Base-by-base conservation (phyloP, 2,888 invertebrate species). In the Cosmia pyralina region DNA sequence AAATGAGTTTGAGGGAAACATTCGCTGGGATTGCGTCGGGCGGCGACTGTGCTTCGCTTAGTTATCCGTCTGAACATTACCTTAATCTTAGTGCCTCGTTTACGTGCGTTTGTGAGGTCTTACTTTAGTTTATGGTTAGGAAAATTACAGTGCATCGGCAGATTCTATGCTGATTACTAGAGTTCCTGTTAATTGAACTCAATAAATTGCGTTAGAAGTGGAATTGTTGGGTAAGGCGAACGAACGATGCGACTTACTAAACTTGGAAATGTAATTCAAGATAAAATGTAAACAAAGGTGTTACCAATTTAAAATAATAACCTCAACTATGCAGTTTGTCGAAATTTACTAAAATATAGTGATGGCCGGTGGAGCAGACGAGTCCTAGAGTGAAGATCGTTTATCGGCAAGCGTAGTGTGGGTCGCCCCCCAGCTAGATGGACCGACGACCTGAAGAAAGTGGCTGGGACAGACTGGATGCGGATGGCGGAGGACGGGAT, bases 1-100 rank as follows among this genome's bases (percentile, higher is more conserved):
- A 89, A 90, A 89, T 88, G 89, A 88, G 86, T 85, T 89, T 85
- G 77, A 74, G 41, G 83, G 83, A 81, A 86, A 75, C 77, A 83
- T 85, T 85, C 50, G 58, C 69, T 19, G 71, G 59, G 53, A 75
- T 74, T 52, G 75, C 66, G 50, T 34, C 68, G 41, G n/a, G 58
- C 28, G 44, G 0, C 34, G 28, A 22, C 70, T 65, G 44, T 50
- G 73, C 62, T 50, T 46, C 71, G 74, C 58, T 68, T 72, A 71
- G 60, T 53, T 68, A 34, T 60, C 38, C 52, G 62, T 48, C 60
- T 59, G 52, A n/a, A 72, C 73, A 55, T 77, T 72, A 69, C 72
- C 82, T 77, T 84, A 69, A 84, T 83, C 74, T 84, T 48, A 64
- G 67, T 67, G 73, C 50, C 55, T 38, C 72, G 57, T 82, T 72